phyloP scores from a whole-genome alignment of 2,113 vertebrate species.

The Dicentrarchus labrax region DNA sequence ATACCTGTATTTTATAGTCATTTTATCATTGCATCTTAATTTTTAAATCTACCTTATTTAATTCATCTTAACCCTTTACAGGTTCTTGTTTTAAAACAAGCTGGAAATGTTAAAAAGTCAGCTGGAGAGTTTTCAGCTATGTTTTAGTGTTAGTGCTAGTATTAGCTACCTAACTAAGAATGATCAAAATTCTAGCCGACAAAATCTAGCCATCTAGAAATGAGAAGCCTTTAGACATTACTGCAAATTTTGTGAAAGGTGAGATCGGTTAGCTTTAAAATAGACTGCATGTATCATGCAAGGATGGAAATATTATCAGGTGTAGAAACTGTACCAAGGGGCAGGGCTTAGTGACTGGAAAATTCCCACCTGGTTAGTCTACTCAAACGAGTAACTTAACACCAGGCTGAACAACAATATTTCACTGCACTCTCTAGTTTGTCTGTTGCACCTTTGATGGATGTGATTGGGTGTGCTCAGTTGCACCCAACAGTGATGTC shows the following conservation, averaged over 20 bases:
- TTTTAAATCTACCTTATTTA: no score
- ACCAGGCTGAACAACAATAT: not conserved
- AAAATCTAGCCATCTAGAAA: not conserved
- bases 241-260: no score
- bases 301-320: not conserved
- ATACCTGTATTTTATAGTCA: no score
- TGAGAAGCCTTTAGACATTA: not conserved
- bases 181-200: not conserved
- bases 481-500: not conserved
- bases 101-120: not conserved
- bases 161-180: no score
- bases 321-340: not conserved
- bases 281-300: no score
- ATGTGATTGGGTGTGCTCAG: not conserved
- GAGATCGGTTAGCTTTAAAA: no score
- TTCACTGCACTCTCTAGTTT: not conserved
- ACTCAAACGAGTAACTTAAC: not conserved
- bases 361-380: not conserved
- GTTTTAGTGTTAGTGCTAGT: not conserved
- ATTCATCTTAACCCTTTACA: no score
- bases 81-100: not conserved
- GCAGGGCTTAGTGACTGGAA: rapidly evolving
- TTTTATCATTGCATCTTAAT: no score
- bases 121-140: not conserved
- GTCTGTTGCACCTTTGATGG: no score